Conservation (phyloP, 2,113 vertebrate genomes). For the Psilopsiagon aurifrons region DNA sequence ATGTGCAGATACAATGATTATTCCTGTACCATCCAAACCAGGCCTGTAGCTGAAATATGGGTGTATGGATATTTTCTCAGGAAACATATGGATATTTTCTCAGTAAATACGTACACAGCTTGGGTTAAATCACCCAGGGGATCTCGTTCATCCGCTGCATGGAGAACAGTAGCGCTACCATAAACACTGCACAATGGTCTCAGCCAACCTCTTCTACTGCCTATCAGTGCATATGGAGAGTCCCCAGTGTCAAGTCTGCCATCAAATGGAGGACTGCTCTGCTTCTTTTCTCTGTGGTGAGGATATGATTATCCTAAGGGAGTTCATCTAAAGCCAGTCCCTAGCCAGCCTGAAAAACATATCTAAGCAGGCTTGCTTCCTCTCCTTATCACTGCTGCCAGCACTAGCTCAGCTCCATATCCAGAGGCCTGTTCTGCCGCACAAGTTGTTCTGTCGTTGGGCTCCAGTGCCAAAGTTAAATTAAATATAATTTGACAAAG, state of each 20-base stretch:
- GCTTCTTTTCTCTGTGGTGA: neutral
- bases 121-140: neutral
- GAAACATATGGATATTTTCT: neutral
- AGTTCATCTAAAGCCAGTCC: neutral
- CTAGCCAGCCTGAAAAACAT: neutral
- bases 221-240: neutral
- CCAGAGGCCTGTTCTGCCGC: neutral
- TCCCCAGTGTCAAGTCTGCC: neutral
- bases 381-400: neutral
- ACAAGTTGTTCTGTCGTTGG: neutral
- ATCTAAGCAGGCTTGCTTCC: neutral
- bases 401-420: neutral
- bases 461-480: neutral
- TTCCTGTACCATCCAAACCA: neutral
- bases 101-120: neutral
- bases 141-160: fast-evolving
- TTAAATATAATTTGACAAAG: neutral
- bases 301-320: neutral
- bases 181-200: neutral
- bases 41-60: neutral
- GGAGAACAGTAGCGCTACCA: neutral
- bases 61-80: neutral
- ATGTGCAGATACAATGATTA: neutral
- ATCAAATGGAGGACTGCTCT: neutral
- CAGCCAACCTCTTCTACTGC: neutral